Evolutionary conservation across 2,888 invertebrate genomes (phyloP).

Genomic region (Apoda limacodes): DNA sequence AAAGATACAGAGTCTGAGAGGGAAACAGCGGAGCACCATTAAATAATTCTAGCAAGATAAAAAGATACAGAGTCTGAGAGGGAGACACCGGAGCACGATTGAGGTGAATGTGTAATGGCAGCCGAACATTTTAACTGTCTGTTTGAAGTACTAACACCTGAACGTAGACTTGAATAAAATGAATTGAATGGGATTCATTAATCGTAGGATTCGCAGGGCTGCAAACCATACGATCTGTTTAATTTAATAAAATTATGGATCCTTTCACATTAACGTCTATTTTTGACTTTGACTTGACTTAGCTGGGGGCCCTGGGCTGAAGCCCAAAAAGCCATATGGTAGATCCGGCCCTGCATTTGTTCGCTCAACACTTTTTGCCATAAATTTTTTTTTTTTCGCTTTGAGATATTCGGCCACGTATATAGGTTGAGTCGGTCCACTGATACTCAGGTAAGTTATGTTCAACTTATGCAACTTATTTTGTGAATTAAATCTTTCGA

Average conservation of each 20-base stretch:
- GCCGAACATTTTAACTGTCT: not conserved
- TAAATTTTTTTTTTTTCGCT: too few species aligned
- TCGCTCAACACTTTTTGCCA: too few species aligned
- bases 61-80: not conserved
- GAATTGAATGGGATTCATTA: not conserved
- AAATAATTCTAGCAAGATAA: not conserved
- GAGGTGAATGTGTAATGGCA: not conserved
- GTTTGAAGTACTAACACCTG: not conserved
- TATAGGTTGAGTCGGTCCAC: too few species aligned
- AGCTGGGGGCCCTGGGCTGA: slow-evolving; percentile 2
- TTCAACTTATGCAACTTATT: too few species aligned
- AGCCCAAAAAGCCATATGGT: slow-evolving; percentile 3
- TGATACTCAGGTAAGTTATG: too few species aligned
- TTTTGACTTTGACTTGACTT: not conserved
- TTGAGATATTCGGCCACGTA: too few species aligned
- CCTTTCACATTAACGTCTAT: not conserved
- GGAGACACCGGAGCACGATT: not conserved
- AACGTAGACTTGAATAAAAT: not conserved
- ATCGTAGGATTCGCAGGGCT: not conserved
- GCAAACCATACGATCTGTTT: not conserved
- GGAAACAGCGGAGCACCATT: not conserved
- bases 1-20: not conserved
- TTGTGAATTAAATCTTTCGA: too few species aligned
- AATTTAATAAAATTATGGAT: not conserved
- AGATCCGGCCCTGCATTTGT: slow-evolving; percentile 1